These are phyloP conservation scores for Jordanella pulchra DNA, from an alignment of 2,797 vertebrate genomes.

Conservation along the genomic window DNA sequence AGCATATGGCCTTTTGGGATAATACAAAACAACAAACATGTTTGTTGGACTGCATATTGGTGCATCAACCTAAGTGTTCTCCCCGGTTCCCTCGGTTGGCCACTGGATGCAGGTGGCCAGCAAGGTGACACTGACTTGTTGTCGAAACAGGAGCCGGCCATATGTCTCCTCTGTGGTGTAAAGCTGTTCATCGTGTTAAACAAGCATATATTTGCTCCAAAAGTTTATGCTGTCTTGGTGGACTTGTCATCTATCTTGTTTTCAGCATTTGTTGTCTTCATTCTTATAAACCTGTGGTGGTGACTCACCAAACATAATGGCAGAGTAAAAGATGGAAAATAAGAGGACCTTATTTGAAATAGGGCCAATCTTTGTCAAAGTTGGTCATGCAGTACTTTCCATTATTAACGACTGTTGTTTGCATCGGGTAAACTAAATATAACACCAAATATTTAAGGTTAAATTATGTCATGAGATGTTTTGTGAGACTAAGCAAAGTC, in stretches of 20 bases:
- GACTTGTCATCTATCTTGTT: conserved; percentile 54
- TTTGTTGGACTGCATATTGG: conserved; percentile 40
- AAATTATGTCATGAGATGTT: not conserved
- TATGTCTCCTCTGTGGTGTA: conserved; percentile 58
- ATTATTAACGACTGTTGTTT: not conserved
- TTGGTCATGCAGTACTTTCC: not conserved
- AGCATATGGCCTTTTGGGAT: conserved; percentile 75
- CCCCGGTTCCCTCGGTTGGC: conserved; percentile 31
- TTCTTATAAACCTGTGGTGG: conserved; percentile 48
- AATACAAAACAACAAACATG: conserved; percentile 62
- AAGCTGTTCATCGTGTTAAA: conserved; percentile 73
- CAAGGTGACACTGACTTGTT: conserved; percentile 78
- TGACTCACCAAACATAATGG: conserved; percentile 25
- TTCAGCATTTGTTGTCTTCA: conserved; percentile 45
- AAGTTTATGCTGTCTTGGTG: conserved; percentile 58
- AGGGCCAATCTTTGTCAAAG: not conserved
- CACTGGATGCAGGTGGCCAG: conserved; percentile 71
- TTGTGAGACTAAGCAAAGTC: not conserved
- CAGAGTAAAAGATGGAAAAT: not conserved
- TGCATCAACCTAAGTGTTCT: conserved; percentile 39
- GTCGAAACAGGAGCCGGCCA: conserved; percentile 64
- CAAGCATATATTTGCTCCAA: conserved; percentile 62
- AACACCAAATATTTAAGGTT: not conserved
- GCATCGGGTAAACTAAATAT: not conserved
- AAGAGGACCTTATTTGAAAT: too few species aligned